These are phyloP conservation scores for Tiphia femorata DNA, from an alignment of 2,888 invertebrate species.

Conservation along the genomic window DNA sequence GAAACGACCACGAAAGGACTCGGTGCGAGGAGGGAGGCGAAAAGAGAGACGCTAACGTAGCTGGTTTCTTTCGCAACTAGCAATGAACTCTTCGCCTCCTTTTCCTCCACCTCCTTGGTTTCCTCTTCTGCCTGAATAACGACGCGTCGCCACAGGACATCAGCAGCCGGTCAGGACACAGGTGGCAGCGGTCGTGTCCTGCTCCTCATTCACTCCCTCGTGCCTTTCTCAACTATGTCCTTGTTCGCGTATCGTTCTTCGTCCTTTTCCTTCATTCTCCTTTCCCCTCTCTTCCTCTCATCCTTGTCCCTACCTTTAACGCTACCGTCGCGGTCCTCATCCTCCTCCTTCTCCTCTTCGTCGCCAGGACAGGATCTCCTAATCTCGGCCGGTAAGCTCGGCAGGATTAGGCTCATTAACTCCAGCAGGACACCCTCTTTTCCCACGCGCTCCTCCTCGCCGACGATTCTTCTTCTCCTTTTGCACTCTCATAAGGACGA, in stretches of 20 bases:
- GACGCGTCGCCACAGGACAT: constrained; percentile 46
- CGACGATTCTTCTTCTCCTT: neutral
- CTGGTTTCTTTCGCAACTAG: neutral
- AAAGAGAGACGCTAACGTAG: neutral
- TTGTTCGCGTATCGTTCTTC: no score
- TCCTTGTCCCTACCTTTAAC: no score
- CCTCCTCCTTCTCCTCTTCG: neutral
- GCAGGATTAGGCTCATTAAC: constrained; percentile 66
- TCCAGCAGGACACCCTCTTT: constrained; percentile 38
- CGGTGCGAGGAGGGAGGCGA: neutral
- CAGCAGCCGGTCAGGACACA: constrained; percentile 44
- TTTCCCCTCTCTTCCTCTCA: no score
- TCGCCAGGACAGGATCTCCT: constrained; percentile 46
- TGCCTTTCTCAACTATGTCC: no score
- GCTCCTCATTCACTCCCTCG: constrained; percentile 16
- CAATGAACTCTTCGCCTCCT: constrained; percentile 7
- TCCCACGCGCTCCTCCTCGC: constrained; percentile 26
- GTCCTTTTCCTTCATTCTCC: no score
- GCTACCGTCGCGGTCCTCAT: no score
- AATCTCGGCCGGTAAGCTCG: constrained; percentile 54
- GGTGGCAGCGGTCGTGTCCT: constrained; percentile 45
- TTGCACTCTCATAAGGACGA: neutral
- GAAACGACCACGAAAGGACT: neutral
- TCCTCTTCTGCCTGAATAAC: constrained; percentile 32
- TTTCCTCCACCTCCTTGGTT: constrained; percentile 5